Base-by-base conservation (phyloP, 2,113 vertebrate species). In the Prunella fulvescens region DNA sequence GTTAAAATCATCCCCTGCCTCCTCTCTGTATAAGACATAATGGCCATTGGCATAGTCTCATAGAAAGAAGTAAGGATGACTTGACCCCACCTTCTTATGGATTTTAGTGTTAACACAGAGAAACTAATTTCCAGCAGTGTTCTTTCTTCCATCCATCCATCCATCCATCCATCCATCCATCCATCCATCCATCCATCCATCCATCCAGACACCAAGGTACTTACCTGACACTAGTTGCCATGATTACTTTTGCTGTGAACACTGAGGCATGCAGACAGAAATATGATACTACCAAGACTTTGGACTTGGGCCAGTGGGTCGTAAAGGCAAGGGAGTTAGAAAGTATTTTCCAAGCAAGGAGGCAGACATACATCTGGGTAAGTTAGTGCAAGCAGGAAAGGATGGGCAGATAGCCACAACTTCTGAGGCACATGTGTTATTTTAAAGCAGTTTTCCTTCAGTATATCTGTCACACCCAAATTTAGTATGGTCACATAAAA, bases 221-320 rank as follows among this genome's bases (percentile, higher is more conserved):
- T 92, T 79, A 86, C 44, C 45, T 0, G 0, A 7, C 29, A 24
- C 29, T 76, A 39, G 80, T 6, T 81, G 80, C 85, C 54, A 5
- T 64, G 86, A 93, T 93, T 80, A 78, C 86, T 88, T 95, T 76
- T 93, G 82, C 91, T 94, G 72, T 79, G 93, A 95, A 91, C 57
- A 45, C 61, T 48, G 72, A 95, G 82, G 69, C 62, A 58, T 77
- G 77, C 93, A 92, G 96, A 91, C 82, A 93, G 90, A 94, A 97
- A 95, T 91, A 82, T 37, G 80, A 95, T 81, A 58, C 65, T 47
- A 50, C 78, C 0, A 19, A 73, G 86, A 44, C 77, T 69, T 88
- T 95, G 95, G 91, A 80, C 42, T 91, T 76, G 16, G 23, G 90
- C 94, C 96, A 97, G 66, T 95, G 3, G 3, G 60, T 80, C 10